These are phyloP conservation scores for Oligia fasciuncula DNA, from an alignment of 2,888 invertebrate genomes.

Conservation along the genomic window DNA sequence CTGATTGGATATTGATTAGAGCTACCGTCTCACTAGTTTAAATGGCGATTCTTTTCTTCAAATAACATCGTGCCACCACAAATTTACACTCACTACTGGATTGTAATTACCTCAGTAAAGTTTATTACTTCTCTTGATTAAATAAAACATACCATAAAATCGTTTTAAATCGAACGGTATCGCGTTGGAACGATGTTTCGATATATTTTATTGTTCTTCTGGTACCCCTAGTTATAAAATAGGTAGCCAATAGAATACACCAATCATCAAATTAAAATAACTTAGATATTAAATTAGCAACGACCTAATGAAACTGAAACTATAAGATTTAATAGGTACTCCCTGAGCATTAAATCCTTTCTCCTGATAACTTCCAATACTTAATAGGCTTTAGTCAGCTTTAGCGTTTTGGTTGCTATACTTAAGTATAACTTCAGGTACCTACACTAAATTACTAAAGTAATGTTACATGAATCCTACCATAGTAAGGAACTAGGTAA, in stretches of 20 bases:
- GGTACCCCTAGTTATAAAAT: not conserved
- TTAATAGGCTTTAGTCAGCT: not conserved
- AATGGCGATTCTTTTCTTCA: slow-evolving; percentile 85
- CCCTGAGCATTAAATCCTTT: not conserved
- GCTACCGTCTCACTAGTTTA: slow-evolving; percentile 83
- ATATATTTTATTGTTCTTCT: slow-evolving; percentile 54
- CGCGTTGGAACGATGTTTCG: slow-evolving; percentile 43
- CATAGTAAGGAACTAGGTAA: not conserved
- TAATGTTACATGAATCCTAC: not conserved
- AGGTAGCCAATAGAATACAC: not conserved
- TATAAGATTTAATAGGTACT: not conserved
- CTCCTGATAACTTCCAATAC: not conserved
- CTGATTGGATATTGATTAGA: slow-evolving; percentile 90
- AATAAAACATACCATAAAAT: slow-evolving; percentile 85
- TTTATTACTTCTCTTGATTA: slow-evolving; percentile 86
- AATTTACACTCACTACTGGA: slow-evolving; percentile 87
- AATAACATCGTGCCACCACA: slow-evolving; percentile 85
- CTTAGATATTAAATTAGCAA: not conserved
- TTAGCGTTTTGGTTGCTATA: no score
- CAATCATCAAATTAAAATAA: not conserved
- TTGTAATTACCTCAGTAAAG: slow-evolving; percentile 84
- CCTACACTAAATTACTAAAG: not conserved
- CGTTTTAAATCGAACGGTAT: slow-evolving; percentile 70
- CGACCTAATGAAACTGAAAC: not conserved
- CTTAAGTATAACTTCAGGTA: no score